Evolutionary conservation across 2,797 vertebrate genomes (phyloP), one percentile per base, ranked within the genome.

Genomic region (Myotis myotis): DNA sequence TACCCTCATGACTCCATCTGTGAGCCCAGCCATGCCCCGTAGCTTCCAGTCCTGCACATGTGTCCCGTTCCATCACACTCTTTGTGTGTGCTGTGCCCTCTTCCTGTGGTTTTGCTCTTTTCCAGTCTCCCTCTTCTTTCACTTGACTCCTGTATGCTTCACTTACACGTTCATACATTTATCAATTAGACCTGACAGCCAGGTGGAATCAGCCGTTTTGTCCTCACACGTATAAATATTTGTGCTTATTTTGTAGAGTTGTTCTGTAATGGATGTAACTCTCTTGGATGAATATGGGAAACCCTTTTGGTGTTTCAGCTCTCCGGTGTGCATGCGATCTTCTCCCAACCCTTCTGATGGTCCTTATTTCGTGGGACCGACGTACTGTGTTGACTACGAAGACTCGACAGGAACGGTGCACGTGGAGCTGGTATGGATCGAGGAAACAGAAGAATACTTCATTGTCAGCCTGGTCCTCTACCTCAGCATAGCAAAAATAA

Each of bases 271-370:
- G 98, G 99, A 98, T 91, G 68, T 99, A 66, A 99, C 99, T 12
- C 96, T 99, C 30, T 96, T 99, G 97, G 99, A 99, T 70, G 99
- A 99, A 96, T 97, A 96, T 64, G 97, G 96, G 96, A 98, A 98
- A 11, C 99, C 99, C 17, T 99, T 99, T 95, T 99, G 99, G 99
- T 99, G 99, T 91, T 97, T 99, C 89, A 98, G 98, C 97, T 98
- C 98, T 33, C 98, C 99, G 0, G 98, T 99, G 28, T 94, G 86
- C 90, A 74, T 99, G 97, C 74, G 87, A 64, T 76, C 95, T 33
- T 96, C 47, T 33, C 80, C 97, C 6, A 57, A 74, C 28, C 70
- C 89, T 2, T 80, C 97, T 0, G 49, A 94, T 2, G 96, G 97
- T 4, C 99, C 98, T n/a, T 96, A 98, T 91, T 98, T 98, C 53